Evolutionary conservation across 1,140 invertebrate genomes (phyloP).

Genomic region (Triops cancriformis): DNA sequence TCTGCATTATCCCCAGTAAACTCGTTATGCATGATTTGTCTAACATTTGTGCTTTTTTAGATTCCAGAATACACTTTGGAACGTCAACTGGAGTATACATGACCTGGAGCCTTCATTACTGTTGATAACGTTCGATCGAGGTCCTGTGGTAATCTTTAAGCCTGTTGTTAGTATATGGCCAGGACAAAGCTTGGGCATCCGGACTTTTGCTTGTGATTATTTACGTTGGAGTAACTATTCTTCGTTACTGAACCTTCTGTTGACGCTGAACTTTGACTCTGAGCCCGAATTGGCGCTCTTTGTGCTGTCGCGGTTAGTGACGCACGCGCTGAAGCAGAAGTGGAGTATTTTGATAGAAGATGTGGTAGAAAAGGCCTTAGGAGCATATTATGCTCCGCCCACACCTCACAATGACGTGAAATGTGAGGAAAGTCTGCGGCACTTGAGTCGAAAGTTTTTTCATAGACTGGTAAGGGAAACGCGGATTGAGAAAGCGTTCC

Average conservation of each 20-base stretch:
- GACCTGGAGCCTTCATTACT: background rate
- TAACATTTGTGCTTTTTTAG: background rate
- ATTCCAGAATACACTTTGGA: background rate
- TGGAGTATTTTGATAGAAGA: constrained; percentile 6
- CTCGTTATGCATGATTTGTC: no score
- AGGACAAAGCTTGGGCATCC: background rate
- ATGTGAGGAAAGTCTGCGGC: background rate
- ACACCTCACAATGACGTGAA: background rate
- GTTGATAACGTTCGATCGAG: background rate
- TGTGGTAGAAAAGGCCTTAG: background rate
- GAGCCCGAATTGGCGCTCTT: background rate
- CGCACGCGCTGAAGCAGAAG: background rate
- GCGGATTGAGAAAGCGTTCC: background rate
- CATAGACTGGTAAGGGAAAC: background rate
- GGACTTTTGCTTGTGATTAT: background rate
- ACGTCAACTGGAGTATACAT: background rate
- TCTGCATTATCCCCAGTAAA: no score
- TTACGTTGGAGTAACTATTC: background rate
- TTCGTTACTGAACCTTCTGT: background rate
- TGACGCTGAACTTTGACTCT: background rate
- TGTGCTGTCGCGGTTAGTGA: background rate
- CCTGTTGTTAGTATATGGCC: background rate
- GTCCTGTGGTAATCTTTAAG: background rate
- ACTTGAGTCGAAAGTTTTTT: background rate
- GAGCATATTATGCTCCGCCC: background rate